Evolutionary conservation across 1,140 invertebrate genomes (phyloP), one percentile per base, ranked within the genome.

Genomic region (Batillaria attramentaria): DNA sequence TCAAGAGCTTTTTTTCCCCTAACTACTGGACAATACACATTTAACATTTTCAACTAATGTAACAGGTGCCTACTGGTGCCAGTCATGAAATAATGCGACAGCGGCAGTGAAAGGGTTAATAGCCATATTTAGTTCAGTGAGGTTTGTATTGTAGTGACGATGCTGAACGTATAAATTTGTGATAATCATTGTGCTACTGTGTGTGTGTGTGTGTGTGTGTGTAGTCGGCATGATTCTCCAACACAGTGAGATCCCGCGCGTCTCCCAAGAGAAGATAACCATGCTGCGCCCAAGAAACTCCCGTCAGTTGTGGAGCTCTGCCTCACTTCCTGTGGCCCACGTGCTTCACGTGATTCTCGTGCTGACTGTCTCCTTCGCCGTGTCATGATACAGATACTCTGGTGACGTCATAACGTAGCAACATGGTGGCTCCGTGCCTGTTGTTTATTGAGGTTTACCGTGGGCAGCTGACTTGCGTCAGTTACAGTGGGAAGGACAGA

Each of bases 251-350:
- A n/a, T 33, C 3, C 70, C 70, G 3, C 43, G 70, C 6, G 70
- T 72, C 24, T 72, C 70, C 42, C 24, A 42, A n/a, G n/a, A 50
- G n/a, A 72, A 72, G 31, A 72, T 72, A 41, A 72, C 70, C 42
- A 72, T 72, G 70, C 39, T 72, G 2, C 70, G 70, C 10, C 24
- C 35, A 3, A 46, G 35, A 3, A 46, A 72, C 70, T 33, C 50
- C 70, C n/a, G 8, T 41, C 4, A 24, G 24, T 46, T 43, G n/a
- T 13, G 24, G 41, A 72, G 70, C 70, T 5, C 3, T n/a, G 70
- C 70, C 41, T 72, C 70, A 20, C 70, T 43, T 28, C 28, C 31
- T 16, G 24, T 50, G n/a, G 18, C 43, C 42, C 24, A 24, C 28
- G 1, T 46, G 3, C 28, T 35, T 0, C 33, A 33, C 20, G 2